phyloP scores from a whole-genome alignment of 2,113 vertebrate species.

The Malurus elegans region DNA sequence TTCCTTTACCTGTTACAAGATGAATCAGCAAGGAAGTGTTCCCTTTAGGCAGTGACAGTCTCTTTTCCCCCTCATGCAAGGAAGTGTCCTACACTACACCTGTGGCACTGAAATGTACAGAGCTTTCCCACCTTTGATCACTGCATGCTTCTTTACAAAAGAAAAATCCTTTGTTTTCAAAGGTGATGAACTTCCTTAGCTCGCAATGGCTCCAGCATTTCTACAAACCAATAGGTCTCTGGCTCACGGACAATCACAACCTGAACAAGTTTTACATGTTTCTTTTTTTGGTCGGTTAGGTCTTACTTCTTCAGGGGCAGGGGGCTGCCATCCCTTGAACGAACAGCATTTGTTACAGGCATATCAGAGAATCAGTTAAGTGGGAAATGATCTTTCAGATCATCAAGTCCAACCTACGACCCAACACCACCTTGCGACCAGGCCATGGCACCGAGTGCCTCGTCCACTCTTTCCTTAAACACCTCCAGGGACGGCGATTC shows the following conservation, averaged over 20 bases:
- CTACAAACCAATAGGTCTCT: neutral
- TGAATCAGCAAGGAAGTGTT: neutral
- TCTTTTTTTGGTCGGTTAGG: neutral
- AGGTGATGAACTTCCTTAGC: neutral
- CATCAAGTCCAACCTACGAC: neutral
- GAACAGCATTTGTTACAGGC: neutral
- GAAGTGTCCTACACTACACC: accelerated
- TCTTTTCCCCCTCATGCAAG: neutral
- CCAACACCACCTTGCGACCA: neutral
- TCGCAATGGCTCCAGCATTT: accelerated
- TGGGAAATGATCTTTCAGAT: neutral
- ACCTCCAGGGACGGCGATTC: neutral
- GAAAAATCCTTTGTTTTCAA: neutral
- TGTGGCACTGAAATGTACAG: accelerated
- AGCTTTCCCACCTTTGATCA: neutral
- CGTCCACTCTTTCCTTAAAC: neutral
- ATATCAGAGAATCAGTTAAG: neutral
- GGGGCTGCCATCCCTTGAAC: neutral
- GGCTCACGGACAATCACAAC: neutral
- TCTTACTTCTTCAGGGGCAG: too few relatives aligned
- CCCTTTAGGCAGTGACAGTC: neutral
- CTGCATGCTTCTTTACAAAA: neutral
- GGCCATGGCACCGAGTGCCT: neutral
- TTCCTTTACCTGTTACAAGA: neutral
- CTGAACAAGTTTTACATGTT: neutral